phyloP scores from a whole-genome alignment of 2,888 invertebrate genomes.

The Microctonus brassicae region DNA sequence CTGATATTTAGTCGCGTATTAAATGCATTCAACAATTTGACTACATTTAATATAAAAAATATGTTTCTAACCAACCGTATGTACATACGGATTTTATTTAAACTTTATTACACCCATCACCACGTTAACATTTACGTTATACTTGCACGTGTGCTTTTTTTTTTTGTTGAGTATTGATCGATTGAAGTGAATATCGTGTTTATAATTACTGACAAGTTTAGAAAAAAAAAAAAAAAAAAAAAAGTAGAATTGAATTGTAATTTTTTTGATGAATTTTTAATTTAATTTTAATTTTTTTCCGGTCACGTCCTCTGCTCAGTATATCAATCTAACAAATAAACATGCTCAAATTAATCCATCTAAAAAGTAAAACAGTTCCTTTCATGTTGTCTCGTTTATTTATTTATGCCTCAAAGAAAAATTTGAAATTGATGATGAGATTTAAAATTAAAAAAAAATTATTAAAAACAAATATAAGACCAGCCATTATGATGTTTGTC shows the following conservation, averaged over 20 bases:
- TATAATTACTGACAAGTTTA: neutral
- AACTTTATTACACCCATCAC: neutral
- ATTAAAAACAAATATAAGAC: conserved; percentile 33
- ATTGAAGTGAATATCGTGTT: conserved; percentile 55
- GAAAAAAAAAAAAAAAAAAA: neutral
- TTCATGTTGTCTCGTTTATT: neutral
- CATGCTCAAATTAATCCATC: conserved; percentile 2
- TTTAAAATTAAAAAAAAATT: conserved; percentile 4
- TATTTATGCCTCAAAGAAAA: conserved; percentile 25
- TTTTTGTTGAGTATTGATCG: conserved; percentile 54
- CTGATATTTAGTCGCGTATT: neutral
- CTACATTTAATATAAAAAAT: neutral
- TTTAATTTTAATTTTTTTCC: conserved; percentile 3
- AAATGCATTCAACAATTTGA: neutral
- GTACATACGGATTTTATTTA: neutral
- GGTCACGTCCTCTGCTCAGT: conserved; percentile 1
- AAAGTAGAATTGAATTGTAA: neutral
- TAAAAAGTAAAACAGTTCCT: neutral
- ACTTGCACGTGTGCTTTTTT: conserved; percentile 64
- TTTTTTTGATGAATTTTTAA: neutral
- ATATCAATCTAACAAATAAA: conserved; percentile 6
- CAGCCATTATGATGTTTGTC: conserved; percentile 54
- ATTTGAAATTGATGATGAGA: conserved; percentile 26
- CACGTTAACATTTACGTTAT: conserved; percentile 15
- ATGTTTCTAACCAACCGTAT: neutral